These are phyloP conservation scores for Phenganax marumi DNA, from an alignment of 92 coral and sea anemone genomes.

Conservation along the genomic window DNA sequence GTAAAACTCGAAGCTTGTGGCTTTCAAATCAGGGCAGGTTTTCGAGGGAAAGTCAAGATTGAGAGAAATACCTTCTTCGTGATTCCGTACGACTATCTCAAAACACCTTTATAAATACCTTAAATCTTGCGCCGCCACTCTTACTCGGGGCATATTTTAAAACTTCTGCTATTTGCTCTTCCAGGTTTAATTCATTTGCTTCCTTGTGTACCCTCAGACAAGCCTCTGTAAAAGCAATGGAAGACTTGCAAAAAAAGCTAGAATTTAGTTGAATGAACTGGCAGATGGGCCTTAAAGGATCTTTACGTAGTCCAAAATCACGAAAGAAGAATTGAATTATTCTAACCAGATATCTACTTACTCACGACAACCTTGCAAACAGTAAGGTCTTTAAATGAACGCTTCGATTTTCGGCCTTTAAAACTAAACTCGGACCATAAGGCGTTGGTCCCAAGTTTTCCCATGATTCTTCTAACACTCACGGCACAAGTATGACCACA, in stretches of 20 bases:
- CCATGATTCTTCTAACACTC: background rate
- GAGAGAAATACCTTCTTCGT: background rate
- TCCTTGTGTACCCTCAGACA: conserved; percentile 1
- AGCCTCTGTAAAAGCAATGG: background rate
- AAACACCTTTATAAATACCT: background rate
- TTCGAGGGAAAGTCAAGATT: background rate
- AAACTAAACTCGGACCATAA: background rate
- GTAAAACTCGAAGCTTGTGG: too few species aligned
- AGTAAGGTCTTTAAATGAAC: background rate
- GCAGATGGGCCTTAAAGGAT: too few species aligned
- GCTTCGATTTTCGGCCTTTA: conserved; percentile 1
- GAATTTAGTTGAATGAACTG: background rate
- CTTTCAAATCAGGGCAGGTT: too few species aligned
- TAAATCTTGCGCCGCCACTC: background rate
- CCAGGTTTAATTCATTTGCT: background rate
- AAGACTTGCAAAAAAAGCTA: background rate
- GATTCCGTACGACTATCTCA: background rate
- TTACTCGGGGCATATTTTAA: background rate
- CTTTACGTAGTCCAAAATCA: too few species aligned
- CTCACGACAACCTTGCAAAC: background rate
- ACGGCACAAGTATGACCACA: background rate
- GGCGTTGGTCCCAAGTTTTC: background rate
- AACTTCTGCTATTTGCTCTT: background rate
- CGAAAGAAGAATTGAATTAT: too few species aligned
- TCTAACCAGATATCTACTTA: background rate